phyloP scores from a whole-genome alignment of 2,888 invertebrate genomes.

The Lepidocyrtoides sp. region DNA sequence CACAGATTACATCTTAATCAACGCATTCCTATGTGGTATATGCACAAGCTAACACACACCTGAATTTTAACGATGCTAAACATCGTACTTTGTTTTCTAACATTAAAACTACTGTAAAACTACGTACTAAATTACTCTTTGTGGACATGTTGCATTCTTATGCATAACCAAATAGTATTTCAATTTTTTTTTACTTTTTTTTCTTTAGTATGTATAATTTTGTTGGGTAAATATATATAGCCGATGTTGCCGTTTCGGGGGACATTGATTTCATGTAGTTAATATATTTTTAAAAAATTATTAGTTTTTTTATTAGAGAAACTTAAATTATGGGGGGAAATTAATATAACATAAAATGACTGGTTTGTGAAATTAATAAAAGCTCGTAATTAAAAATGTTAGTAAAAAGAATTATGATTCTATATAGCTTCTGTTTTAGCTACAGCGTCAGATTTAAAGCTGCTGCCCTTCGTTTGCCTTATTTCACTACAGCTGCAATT shows the following conservation, averaged over 20 bases:
- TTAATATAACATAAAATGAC: conserved; percentile 53
- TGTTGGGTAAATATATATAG: too few species aligned
- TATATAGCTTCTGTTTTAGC: background rate
- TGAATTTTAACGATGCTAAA: conserved; percentile 24
- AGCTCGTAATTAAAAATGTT: conserved; percentile 72
- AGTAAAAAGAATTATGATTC: background rate
- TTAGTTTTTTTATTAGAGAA: background rate
- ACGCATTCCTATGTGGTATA: background rate
- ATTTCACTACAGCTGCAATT: background rate
- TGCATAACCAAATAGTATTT: conserved; percentile 40
- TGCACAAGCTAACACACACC: conserved; percentile 42
- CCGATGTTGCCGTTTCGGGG: conserved; percentile 47
- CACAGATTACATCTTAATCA: conserved; percentile 42
- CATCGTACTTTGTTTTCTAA: background rate
- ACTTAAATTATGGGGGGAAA: background rate
- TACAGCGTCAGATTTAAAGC: conserved; percentile 4
- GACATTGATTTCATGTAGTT: background rate
- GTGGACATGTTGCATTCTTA: conserved; percentile 54
- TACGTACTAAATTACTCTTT: conserved; percentile 41
- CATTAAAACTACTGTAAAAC: conserved; percentile 13
- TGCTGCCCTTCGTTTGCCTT: background rate
- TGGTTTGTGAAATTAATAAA: conserved; percentile 68
- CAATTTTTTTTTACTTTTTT: conserved; percentile 37
- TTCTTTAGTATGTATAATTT: conserved; percentile 2
- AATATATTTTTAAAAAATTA: background rate